Percentiles rank a stretch among this genome's conserved stretches.
Evolutionary conservation across 2,797 vertebrate species (phyloP).

Genomic region (Dermochelys coriacea): DNA sequence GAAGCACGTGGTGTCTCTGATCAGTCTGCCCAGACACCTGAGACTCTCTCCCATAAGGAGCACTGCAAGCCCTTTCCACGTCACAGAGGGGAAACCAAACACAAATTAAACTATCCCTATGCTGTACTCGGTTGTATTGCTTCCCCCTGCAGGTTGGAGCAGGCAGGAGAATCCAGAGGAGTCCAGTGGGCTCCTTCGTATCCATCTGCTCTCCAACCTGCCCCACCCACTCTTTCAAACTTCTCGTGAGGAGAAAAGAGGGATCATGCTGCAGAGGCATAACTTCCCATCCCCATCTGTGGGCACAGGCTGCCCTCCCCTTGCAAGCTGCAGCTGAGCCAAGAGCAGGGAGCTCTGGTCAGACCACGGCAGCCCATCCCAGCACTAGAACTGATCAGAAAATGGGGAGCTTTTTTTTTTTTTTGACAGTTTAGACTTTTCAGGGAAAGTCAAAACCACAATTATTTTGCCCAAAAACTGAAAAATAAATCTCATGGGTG

Average conservation of each 20-base stretch:
- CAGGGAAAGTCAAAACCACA: not conserved
- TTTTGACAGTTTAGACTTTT: not conserved
- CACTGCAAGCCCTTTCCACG: not conserved
- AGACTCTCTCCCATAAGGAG: not conserved
- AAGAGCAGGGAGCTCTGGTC: not conserved
- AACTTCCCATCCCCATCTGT: not conserved
- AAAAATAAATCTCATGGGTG: fast-evolving
- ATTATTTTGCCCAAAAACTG: not conserved
- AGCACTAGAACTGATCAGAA: not conserved
- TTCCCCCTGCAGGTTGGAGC: not conserved
- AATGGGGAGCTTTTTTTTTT: not conserved
- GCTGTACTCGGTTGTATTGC: not conserved
- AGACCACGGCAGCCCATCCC: not conserved
- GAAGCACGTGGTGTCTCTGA: not conserved
- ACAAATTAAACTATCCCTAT: not conserved
- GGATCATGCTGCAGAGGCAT: not conserved
- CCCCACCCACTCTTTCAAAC: not conserved
- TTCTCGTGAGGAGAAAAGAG: not conserved
- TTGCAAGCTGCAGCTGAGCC: not conserved
- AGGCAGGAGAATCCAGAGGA: not conserved
- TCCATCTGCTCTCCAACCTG: not conserved
- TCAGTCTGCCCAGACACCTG: not conserved
- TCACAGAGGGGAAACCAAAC: not conserved
- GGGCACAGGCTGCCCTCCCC: not conserved
- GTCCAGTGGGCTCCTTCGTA: not conserved